A percentile compares a stretch with the other conserved stretches of the same genome.
These are phyloP conservation scores for Diorhabda carinulata DNA, from an alignment of 1,140 invertebrate genomes.

Conservation along the genomic window DNA sequence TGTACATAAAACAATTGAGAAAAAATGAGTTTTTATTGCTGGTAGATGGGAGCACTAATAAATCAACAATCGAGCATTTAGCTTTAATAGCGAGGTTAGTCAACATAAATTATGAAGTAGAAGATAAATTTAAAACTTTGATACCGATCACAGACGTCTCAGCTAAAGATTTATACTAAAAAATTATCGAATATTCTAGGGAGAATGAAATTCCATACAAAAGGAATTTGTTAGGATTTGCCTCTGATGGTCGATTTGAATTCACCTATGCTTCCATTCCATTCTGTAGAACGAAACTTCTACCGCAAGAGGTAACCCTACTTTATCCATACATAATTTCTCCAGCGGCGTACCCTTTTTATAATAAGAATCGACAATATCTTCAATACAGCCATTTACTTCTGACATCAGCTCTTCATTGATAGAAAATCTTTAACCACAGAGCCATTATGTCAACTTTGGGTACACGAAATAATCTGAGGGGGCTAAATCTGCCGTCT, in stretches of 20 bases:
- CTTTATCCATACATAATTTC: no score
- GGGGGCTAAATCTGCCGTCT: no score
- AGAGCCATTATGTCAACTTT: no score
- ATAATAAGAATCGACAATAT: no score
- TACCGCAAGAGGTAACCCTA: no score
- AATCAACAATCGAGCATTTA: constrained; percentile 17
- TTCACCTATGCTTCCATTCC: constrained; percentile 6
- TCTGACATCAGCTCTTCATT: no score
- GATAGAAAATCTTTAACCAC: no score
- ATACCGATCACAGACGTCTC: constrained; percentile 4
- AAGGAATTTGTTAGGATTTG: not conserved
- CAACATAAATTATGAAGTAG: constrained; percentile 4
- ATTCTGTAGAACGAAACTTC: not conserved
- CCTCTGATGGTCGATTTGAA: constrained; percentile 5
- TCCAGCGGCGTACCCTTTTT: no score
- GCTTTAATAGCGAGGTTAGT: constrained; percentile 6
- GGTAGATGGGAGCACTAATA: constrained; percentile 17
- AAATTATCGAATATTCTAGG: constrained; percentile 15
- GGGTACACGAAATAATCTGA: no score
- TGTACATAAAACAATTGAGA: not conserved
- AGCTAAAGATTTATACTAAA: constrained; percentile 10
- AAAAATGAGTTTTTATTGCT: constrained; percentile 11
- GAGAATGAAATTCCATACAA: constrained; percentile 3
- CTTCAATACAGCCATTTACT: no score
- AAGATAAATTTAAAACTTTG: constrained; percentile 10